phyloP scores from a whole-genome alignment of 2,888 invertebrate species.

The Drosophila prostipennis region DNA sequence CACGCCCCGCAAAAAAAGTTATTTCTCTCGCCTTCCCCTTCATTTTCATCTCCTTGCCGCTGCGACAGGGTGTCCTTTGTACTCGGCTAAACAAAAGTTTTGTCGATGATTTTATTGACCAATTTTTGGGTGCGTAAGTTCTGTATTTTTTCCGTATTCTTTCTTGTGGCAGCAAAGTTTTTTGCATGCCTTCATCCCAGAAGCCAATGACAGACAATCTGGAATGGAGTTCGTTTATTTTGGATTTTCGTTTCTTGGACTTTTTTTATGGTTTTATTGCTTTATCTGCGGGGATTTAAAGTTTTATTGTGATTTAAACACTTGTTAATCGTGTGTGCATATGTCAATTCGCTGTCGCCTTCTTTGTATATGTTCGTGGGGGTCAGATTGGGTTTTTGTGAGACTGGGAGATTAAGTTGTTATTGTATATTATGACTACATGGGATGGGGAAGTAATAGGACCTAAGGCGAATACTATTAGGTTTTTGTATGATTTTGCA shows the following conservation, averaged over 20 bases:
- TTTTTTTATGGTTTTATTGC: constrained; percentile 77
- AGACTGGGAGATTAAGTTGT: constrained; percentile 64
- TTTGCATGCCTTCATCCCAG: constrained; percentile 63
- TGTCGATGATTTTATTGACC: constrained; percentile 80
- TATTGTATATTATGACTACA: constrained; percentile 30
- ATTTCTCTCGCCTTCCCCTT: constrained; percentile 25
- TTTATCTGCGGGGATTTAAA: constrained; percentile 77
- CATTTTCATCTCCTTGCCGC: constrained; percentile 16
- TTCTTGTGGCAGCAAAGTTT: constrained; percentile 47
- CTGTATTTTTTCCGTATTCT: constrained; percentile 30
- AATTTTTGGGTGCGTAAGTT: constrained; percentile 79
- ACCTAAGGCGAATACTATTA: too few relatives aligned
- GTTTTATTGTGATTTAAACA: constrained; percentile 80
- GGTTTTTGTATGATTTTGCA: too few relatives aligned
- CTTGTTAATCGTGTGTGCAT: constrained; percentile 80
- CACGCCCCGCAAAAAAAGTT: constrained; percentile 65
- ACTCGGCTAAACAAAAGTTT: constrained; percentile 71
- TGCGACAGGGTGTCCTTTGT: constrained; percentile 73
- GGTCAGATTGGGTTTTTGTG: constrained; percentile 23
- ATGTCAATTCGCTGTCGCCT: constrained; percentile 66
- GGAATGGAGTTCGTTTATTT: constrained; percentile 55
- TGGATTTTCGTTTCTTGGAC: constrained; percentile 52
- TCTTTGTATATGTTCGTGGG: constrained; percentile 35
- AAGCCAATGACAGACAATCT: constrained; percentile 31
- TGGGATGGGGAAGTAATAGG: neutral